phyloP scores from a whole-genome alignment of 2,113 vertebrate species.

The Mesitornis unicolor region DNA sequence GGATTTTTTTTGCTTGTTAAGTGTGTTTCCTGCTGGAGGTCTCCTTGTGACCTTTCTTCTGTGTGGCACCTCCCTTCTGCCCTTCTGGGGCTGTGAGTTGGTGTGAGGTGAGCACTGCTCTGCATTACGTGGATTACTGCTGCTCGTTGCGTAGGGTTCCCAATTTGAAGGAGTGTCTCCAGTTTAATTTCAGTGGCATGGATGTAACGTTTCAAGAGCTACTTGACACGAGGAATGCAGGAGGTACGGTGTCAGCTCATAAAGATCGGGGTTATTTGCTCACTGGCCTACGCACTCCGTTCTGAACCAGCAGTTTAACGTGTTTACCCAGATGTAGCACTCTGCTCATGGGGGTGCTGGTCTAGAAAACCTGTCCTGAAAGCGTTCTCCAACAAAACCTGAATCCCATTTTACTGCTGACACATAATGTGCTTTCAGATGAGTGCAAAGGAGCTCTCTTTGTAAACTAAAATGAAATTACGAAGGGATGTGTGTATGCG shows the following conservation, averaged over 20 bases:
- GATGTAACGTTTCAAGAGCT: not conserved
- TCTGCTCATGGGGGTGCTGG: not conserved
- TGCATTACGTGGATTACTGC: not conserved
- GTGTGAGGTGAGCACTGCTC: not conserved
- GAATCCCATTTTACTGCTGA: not conserved
- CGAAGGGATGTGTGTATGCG: not conserved
- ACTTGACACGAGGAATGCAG: not conserved
- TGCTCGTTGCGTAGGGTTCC: not conserved
- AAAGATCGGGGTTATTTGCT: not conserved
- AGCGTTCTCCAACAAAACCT: not conserved
- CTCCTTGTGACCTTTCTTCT: not conserved
- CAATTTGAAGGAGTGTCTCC: not conserved
- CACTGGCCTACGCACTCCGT: not conserved
- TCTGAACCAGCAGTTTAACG: not conserved
- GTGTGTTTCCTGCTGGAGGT: not conserved
- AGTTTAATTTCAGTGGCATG: not conserved
- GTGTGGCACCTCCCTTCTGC: not conserved
- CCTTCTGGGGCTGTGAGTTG: not conserved
- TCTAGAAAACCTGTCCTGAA: not conserved
- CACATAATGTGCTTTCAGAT: not conserved
- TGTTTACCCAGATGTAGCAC: not conserved
- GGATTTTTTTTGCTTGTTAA: not conserved
- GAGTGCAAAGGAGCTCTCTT: not conserved
- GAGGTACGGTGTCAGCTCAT: not conserved
- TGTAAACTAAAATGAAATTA: not conserved